Evolutionary conservation across 2,797 vertebrate species (phyloP), one percentile per base, ranked within the genome.

Genomic region (Bradypodion ventrale): DNA sequence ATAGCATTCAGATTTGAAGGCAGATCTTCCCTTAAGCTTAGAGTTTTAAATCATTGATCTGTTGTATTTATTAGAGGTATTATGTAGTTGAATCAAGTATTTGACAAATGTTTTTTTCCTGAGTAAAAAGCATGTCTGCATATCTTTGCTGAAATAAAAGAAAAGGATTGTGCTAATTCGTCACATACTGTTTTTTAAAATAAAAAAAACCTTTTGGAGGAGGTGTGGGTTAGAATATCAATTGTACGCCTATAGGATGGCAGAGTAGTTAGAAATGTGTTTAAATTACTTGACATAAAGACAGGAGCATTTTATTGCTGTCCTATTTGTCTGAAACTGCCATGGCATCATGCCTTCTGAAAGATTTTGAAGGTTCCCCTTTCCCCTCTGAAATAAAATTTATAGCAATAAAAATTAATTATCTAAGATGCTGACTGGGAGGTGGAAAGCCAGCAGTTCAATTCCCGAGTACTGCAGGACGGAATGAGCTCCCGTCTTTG

Each of bases 131-230:
- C 1, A 35, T 23, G 10, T 35, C 29, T 80, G 12, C 0, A 0
- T 77, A 13, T 72, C 88, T 83, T 62, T 85, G 44, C 37, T 87
- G 76, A 66, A 89, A 86, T 79, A 46, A 66, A 90, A 89, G 49
- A 84, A 87, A 86, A 49, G 84, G 73, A 49, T 40, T 86, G 49
- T 87, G 73, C 8, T 89, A 86, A 80, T 88, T 89, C n/a, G 86
- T 85, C 52, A 56, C 1, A 16, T 1, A 2, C 5, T 76, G 25
- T 80, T 90, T 63, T n/a, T n/a, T n/a, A n/a, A n/a, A n/a, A n/a
- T n/a, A 69, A 90, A 90, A 35, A 92, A 85, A 83, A n/a, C 0
- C 0, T 1, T 77, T 85, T 86, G 12, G 66, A 89, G 87, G 68
- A n/a, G n/a, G 1, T 76, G 3, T 62, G 80, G 78, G 12, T 0